A percentile compares a stretch with the other conserved stretches of the same genome.
Conservation (phyloP, 2,797 vertebrate species). For the Danio aesculapii region DNA sequence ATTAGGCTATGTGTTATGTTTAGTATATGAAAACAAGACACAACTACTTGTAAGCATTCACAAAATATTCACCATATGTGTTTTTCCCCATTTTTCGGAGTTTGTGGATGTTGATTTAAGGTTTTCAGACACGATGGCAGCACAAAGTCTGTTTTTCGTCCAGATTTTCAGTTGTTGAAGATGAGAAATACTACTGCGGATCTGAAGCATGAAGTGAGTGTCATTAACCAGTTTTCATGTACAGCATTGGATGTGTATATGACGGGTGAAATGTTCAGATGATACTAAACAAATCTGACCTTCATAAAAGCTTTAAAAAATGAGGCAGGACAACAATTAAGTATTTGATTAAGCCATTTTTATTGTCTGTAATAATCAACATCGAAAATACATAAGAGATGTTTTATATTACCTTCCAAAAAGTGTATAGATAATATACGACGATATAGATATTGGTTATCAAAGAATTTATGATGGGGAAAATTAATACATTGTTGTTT, state of each 20-base stretch:
- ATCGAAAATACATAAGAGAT: not conserved
- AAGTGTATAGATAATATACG: not conserved
- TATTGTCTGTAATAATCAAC: not conserved
- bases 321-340: not conserved
- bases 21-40: no score
- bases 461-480: not conserved
- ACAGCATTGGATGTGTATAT: not conserved
- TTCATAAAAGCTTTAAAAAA: not conserved
- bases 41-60: no score
- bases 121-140: conserved; percentile 17
- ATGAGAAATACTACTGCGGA: not conserved
- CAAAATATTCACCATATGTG: not conserved
- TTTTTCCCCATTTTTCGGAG: not conserved
- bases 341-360: not conserved
- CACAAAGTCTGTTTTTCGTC: not conserved
- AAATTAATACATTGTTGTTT: no score
- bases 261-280: not conserved
- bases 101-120: not conserved
- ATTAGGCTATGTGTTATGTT: no score
- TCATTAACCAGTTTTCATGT: not conserved
- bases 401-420: not conserved
- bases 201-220: not conserved
- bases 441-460: not conserved
- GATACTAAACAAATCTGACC: not conserved
- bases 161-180: not conserved